phyloP scores from a whole-genome alignment of 2,113 vertebrate species.

The Urocitellus parryii region DNA sequence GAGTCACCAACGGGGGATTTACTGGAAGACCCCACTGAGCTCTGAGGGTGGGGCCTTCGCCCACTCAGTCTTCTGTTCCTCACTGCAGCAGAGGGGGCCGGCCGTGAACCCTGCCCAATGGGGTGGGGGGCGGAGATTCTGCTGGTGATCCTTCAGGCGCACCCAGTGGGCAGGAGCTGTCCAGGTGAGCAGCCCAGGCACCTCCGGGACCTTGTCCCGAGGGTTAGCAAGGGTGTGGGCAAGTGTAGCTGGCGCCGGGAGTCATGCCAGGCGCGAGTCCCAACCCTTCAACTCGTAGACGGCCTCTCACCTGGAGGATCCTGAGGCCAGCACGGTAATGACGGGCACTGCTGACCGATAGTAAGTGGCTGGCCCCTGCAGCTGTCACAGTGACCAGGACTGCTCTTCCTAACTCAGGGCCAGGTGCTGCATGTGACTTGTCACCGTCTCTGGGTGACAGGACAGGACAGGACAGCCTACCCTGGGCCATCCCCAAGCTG shows the following conservation, averaged over 20 bases:
- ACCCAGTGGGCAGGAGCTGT: fast-evolving
- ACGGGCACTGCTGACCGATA: too few relatives aligned
- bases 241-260: not conserved
- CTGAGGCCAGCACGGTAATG: not conserved
- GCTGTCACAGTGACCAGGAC: too few relatives aligned
- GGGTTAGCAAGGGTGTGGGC: not conserved
- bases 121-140: not conserved
- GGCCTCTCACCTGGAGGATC: fast-evolving
- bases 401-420: too few relatives aligned
- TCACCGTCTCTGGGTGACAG: not conserved
- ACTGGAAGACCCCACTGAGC: too few relatives aligned
- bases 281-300: not conserved
- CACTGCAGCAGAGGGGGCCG: not conserved
- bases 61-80: too few relatives aligned
- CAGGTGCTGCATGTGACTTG: fast-evolving
- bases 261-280: not conserved
- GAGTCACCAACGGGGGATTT: not conserved
- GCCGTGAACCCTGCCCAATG: fast-evolving
- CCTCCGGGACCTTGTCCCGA: not conserved
- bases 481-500: fast-evolving
- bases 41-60: not conserved
- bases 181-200: fast-evolving
- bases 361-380: too few relatives aligned
- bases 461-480: not conserved
- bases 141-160: fast-evolving